Percentiles rank a stretch among this genome's conserved stretches.
phyloP scores from a whole-genome alignment of 2,888 invertebrate species.

The Petrophora chlorosata region DNA sequence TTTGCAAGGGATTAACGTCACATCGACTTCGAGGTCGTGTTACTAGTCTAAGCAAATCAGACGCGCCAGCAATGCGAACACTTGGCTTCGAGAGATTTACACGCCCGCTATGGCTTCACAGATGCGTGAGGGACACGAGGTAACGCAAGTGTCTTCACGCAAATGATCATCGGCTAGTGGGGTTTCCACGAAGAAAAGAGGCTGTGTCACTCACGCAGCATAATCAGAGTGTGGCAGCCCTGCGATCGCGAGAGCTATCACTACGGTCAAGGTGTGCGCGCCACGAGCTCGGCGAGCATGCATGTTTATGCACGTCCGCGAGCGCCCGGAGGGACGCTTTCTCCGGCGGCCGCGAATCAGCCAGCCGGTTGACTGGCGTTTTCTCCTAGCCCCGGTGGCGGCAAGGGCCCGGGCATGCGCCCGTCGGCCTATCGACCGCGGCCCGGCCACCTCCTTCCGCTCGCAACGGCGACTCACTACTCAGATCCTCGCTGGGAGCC shows the following conservation, averaged over 20 bases:
- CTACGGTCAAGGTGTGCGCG: slow-evolving; percentile 69
- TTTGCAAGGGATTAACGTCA: slow-evolving; percentile 39
- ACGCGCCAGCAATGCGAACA: slow-evolving; percentile 45
- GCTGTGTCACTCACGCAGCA: slow-evolving; percentile 68
- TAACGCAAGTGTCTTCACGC: slow-evolving; percentile 26
- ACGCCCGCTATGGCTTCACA: slow-evolving; percentile 58
- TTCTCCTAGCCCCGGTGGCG: slow-evolving; percentile 49
- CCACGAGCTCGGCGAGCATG: slow-evolving; percentile 68
- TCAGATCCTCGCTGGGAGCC: slow-evolving; percentile 56
- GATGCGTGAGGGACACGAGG: slow-evolving; percentile 39
- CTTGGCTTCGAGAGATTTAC: slow-evolving; percentile 52
- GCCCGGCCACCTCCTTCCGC: slow-evolving; percentile 59
- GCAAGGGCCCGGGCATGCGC: slow-evolving; percentile 67
- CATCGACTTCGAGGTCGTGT: slow-evolving; percentile 40
- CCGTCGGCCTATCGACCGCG: slow-evolving; percentile 66
- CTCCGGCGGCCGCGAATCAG: slow-evolving; percentile 71
- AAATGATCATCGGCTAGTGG: slow-evolving; percentile 34
- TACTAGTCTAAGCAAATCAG: slow-evolving; percentile 51
- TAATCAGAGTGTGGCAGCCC: slow-evolving; percentile 67
- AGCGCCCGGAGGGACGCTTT: slow-evolving; percentile 59
- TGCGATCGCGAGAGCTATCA: slow-evolving; percentile 67
- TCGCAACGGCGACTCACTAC: slow-evolving; percentile 47
- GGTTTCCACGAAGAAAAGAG: slow-evolving; percentile 18
- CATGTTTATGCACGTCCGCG: slow-evolving; percentile 62
- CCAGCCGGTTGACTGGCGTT: slow-evolving; percentile 69